Evolutionary conservation across 2,888 invertebrate genomes (phyloP).

Genomic region (Apodemia zela): DNA sequence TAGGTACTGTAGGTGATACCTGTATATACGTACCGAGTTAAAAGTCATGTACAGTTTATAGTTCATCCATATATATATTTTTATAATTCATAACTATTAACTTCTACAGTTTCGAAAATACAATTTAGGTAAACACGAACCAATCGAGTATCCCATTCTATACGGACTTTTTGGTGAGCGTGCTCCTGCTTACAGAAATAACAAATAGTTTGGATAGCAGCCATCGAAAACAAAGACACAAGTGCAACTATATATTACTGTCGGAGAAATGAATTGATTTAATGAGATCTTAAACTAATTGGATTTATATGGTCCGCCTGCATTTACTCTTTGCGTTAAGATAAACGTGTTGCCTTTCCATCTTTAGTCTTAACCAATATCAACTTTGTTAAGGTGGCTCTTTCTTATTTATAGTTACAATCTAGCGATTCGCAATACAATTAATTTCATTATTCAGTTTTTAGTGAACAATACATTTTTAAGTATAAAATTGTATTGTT

Average conservation of each 20-base stretch:
- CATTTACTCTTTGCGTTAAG: conserved; percentile 54
- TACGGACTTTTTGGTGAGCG: conserved; percentile 47
- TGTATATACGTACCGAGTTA: too few relatives aligned
- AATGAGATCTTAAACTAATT: conserved; percentile 74
- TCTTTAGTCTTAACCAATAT: conserved; percentile 34
- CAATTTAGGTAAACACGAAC: conserved; percentile 12
- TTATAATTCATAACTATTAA: too few relatives aligned
- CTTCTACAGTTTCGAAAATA: neutral
- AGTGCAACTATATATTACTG: conserved; percentile 63
- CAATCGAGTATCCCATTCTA: conserved; percentile 1
- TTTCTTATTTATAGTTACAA: neutral
- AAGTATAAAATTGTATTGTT: too few relatives aligned
- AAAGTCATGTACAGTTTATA: too few relatives aligned
- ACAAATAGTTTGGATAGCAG: conserved; percentile 72
- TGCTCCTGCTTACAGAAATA: conserved; percentile 48
- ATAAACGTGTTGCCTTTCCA: conserved; percentile 43
- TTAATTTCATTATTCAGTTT: neutral
- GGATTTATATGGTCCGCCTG: conserved; percentile 64
- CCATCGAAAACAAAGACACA: conserved; percentile 69
- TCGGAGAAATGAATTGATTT: conserved; percentile 71
- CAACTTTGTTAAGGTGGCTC: conserved; percentile 24
- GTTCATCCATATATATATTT: too few relatives aligned
- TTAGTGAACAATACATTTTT: too few relatives aligned
- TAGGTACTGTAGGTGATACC: too few relatives aligned
- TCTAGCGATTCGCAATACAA: neutral